Base-by-base conservation (phyloP, 2,888 invertebrate genomes). In the Lomographa bimaculata region DNA sequence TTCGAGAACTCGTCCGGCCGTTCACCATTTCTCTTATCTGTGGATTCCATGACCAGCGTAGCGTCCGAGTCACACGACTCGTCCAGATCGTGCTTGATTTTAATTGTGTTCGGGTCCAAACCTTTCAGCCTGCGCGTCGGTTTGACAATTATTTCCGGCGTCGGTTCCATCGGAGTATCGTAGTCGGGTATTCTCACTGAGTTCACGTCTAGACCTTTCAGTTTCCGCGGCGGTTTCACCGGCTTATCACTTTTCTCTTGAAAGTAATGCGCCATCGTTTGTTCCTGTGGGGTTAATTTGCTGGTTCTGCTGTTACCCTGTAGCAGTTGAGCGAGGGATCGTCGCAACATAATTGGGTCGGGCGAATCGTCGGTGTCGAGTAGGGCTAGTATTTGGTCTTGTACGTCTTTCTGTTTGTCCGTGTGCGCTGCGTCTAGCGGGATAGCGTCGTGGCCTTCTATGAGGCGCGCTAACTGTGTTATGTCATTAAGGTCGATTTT, bases 401-500 rank as follows among this genome's bases (percentile, higher is more conserved):
- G 85, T n/a, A 86, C 52, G 2, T 76, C 70, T 19, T 59, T 71
- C 39, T 83, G 84, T 47, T 77, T 77, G 39, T 73, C 73, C 0
- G 47, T 46, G 16, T 63, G 71, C 14, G 46, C 50, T 7, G 54
- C 54, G 5, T 57, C 51, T 1, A 21, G 8, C 3, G 54, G 17
- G n/a, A 59, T 50, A 1, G 67, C 59, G 46, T 84, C 86, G 49
- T 80, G 82, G 1, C 82, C 82, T 27, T 86, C 84, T 2, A 86
- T 76, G 27, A 86, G 79, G 3, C 78, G 73, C 7, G 82, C 83
- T 29, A 87, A 62, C 29, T 77, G 71, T 1, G 81, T 78, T 33
- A 87, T 78, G 36, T 85, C 83, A 33, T 84, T 75, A 46, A 87
- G 74, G 45, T 82, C 75, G 41, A 87, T 69, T 57, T 77, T 78